Base-by-base conservation (phyloP, 2,113 vertebrate species). In the Trematomus loennbergii region DNA sequence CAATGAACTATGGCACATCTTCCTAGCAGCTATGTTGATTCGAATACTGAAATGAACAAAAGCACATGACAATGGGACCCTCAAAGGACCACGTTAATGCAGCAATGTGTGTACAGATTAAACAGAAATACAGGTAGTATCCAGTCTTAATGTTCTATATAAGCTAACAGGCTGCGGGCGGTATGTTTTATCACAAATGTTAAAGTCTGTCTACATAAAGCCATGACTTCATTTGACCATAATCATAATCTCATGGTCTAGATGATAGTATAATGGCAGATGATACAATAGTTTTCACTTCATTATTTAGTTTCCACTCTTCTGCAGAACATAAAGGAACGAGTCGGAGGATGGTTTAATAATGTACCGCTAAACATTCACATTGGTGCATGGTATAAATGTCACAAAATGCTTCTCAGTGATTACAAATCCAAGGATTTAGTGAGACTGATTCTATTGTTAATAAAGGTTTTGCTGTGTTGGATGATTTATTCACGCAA, bases 401-500 rank as follows among this genome's bases (percentile, higher is more conserved):
- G 8, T n/a, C 33, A n/a, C 16, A 62, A 43, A 43, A 62, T 25
- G 20, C 72, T 54, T 20, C 48, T 43, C 9, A 2, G 2, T 57
- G 48, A 67, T 53, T 33, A 49, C 17, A 29, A 12, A 64, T 55
- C 33, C 18, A 57, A 29, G 33, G 5, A 54, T n/a, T 10, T 9
- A 60, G 4, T 15, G 12, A 12, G 15, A 40, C 18, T 59, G 16
- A 71, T 62, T 45, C 29, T 17, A 22, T 36, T 20, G 45, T 45
- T 58, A 63, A 76, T 77, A 10, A 33, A 77, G 20, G 18, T 54
- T 15, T 20, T 16, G 20, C 12, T 48, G 8, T 67, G 20, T 67
- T 17, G 15, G 12, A 69, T 48, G 33, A 79, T 22, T 76, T 79
- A 75, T 50, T 72, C 11, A 67, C 20, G 50, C 18, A 61, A 46